A percentile compares a stretch with the other conserved stretches of the same genome.
Conservation (phyloP, 2,113 vertebrate genomes). For the Chloropsis hardwickii region DNA sequence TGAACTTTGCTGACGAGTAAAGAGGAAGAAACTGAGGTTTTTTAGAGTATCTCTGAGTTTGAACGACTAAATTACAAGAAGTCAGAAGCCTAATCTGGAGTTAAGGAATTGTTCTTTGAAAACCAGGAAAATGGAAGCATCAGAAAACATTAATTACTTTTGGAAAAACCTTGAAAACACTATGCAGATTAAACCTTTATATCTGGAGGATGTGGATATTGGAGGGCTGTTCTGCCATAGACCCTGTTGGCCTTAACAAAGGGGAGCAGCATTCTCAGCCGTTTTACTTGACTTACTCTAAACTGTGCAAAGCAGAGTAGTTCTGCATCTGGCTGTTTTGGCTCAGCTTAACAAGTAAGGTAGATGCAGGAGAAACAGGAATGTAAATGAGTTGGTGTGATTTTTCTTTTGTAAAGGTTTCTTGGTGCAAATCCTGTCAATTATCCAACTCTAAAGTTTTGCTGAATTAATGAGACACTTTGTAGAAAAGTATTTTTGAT, state of each 20-base stretch:
- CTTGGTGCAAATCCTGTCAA: slow-evolving; percentile 27
- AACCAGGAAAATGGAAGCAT: neutral
- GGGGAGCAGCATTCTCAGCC: accelerated
- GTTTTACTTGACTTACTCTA: neutral
- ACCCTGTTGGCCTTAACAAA: neutral
- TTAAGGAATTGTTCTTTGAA: neutral
- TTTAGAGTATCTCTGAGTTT: neutral
- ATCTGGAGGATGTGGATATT: neutral
- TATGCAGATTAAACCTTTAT: neutral
- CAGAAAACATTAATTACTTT: neutral
- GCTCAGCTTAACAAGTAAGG: neutral
- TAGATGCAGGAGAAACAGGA: neutral
- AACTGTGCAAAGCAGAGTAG: neutral
- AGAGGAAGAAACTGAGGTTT: neutral
- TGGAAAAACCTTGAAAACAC: neutral
- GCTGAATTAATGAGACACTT: slow-evolving; percentile 11
- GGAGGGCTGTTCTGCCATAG: neutral
- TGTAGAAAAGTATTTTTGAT: neutral
- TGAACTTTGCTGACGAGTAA: neutral
- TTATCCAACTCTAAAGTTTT: neutral
- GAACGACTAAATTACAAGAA: neutral
- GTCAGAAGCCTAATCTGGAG: neutral
- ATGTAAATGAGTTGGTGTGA: slow-evolving; percentile 19
- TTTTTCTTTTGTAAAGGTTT: slow-evolving; percentile 30
- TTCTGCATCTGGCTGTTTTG: neutral